These are phyloP conservation scores for Habrosyne pyritoides DNA, from an alignment of 2,888 invertebrate species.

Conservation along the genomic window DNA sequence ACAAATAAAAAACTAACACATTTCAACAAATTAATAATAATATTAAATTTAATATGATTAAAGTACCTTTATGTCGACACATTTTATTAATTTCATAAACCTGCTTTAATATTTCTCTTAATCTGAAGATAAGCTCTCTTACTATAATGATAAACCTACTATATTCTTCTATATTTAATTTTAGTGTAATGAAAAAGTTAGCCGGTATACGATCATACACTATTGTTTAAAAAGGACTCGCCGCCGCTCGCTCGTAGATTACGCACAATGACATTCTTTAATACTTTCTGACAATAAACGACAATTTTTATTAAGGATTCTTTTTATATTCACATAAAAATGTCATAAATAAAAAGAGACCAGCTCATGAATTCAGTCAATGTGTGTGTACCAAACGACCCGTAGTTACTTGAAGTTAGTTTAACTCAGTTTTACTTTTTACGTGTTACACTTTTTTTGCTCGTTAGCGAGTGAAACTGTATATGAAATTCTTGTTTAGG, in stretches of 20 bases:
- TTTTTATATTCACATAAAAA: constrained; percentile 20
- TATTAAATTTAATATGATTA: too few species aligned
- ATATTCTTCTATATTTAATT: constrained; percentile 21
- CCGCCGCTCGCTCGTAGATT: constrained; percentile 25
- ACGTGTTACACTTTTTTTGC: neutral
- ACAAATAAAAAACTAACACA: too few species aligned
- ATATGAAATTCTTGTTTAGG: neutral
- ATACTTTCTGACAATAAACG: constrained; percentile 59
- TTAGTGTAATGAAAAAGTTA: constrained; percentile 41
- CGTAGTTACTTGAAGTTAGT: constrained; percentile 1
- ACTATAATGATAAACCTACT: too few species aligned
- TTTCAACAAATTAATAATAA: too few species aligned
- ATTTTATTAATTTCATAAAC: too few species aligned
- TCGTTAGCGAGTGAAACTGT: neutral
- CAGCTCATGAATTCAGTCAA: neutral
- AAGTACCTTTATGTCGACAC: too few species aligned
- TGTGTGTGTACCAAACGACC: neutral
- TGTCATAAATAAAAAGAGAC: constrained; percentile 15
- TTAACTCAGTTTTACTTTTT: constrained; percentile 1
- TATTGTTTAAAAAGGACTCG: constrained; percentile 36
- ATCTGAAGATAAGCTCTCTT: too few species aligned
- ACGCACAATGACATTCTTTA: constrained; percentile 43
- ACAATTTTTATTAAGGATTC: constrained; percentile 18
- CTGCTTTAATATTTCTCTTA: too few species aligned
- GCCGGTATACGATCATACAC: constrained; percentile 32